phyloP scores from a whole-genome alignment of 1,140 invertebrate genomes.

The Drosophila repleta region DNA sequence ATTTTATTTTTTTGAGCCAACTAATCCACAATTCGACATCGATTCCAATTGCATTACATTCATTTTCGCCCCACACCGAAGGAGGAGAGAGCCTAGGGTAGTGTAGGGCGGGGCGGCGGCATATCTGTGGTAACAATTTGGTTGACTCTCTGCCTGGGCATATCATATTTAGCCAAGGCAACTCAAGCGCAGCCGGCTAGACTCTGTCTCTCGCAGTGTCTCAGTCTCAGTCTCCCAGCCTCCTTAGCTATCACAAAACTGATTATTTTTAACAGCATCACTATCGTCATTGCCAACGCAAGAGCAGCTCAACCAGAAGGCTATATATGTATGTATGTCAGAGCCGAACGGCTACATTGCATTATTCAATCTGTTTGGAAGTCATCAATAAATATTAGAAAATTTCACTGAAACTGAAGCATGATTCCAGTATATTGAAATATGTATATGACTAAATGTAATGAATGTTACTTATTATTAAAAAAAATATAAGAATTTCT shows the following conservation, averaged over 20 bases:
- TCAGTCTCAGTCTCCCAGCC: slow-evolving; percentile 16
- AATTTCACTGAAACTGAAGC: no score
- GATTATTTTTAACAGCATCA: slow-evolving; percentile 83
- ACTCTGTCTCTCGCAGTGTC: slow-evolving; percentile 20
- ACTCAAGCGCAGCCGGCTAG: slow-evolving; percentile 28
- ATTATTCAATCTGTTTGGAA: background rate
- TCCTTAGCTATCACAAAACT: slow-evolving; percentile 72
- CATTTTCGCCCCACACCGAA: slow-evolving; percentile 61
- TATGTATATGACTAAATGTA: no score
- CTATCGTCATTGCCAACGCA: slow-evolving; percentile 62
- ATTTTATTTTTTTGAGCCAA: slow-evolving; percentile 53
- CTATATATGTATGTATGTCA: slow-evolving; percentile 5
- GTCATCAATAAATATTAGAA: no score
- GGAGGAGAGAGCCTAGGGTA: slow-evolving; percentile 20
- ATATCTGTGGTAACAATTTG: slow-evolving; percentile 75
- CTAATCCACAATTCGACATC: slow-evolving; percentile 72
- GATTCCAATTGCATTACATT: slow-evolving; percentile 49
- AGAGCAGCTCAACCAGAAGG: slow-evolving; percentile 48
- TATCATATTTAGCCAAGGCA: slow-evolving; percentile 73
- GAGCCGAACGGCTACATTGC: background rate
- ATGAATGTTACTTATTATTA: no score
- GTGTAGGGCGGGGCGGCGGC: slow-evolving; percentile 26
- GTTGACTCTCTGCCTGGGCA: slow-evolving; percentile 74
- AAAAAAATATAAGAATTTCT: no score
- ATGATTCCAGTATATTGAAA: no score